A percentile compares a stretch with the other conserved stretches of the same genome.
Conservation (phyloP, 2,113 vertebrate genomes). For the Halichoeres trimaculatus region DNA sequence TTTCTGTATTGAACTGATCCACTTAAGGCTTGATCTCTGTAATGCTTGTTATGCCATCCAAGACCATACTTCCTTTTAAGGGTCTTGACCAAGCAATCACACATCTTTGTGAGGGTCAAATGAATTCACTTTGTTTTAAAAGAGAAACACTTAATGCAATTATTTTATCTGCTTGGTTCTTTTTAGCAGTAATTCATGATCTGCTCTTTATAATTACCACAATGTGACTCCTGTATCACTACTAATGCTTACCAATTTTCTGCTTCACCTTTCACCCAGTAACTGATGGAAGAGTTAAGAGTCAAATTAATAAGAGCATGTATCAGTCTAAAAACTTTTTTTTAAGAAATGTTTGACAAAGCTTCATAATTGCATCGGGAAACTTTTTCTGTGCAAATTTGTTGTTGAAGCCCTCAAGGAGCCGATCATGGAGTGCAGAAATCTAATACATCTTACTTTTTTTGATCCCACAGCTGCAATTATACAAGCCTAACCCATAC, state of each 20-base stretch:
- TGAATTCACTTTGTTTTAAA: neutral
- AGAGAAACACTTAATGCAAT: neutral
- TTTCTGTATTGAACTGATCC: conserved; percentile 67
- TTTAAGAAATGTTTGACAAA: neutral
- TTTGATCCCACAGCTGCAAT: neutral
- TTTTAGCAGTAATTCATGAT: conserved; percentile 7
- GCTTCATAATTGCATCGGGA: neutral
- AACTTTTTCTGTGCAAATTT: neutral
- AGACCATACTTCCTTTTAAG: conserved; percentile 10
- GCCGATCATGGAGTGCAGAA: neutral
- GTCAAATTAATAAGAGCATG: neutral
- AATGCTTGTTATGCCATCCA: conserved; percentile 43
- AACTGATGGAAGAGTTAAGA: neutral
- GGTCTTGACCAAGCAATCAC: conserved; percentile 18
- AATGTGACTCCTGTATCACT: neutral
- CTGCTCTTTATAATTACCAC: conserved; percentile 2
- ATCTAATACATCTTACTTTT: neutral
- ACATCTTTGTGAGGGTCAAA: conserved; percentile 15
- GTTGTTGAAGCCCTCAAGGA: neutral
- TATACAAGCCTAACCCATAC: neutral
- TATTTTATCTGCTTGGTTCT: conserved; percentile 1
- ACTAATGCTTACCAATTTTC: neutral
- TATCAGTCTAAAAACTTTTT: neutral
- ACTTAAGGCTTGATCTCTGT: conserved; percentile 63
- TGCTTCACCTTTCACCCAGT: neutral